Conservation (phyloP, 92 coral and sea anemone species). For the Umimayanthus kanabou region DNA sequence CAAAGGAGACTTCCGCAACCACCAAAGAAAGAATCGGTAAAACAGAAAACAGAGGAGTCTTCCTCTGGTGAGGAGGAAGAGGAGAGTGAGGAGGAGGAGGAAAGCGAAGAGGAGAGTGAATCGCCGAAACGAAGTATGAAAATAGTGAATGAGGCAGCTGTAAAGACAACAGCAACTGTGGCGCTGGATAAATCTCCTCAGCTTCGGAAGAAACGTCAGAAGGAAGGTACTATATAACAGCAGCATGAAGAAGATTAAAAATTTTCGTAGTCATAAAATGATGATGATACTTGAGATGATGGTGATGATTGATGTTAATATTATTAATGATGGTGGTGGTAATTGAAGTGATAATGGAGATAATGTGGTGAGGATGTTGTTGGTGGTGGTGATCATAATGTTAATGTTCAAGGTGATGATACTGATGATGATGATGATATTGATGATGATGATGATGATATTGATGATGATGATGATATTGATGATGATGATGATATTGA, state of each 20-base stretch:
- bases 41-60: slow-evolving; percentile 48
- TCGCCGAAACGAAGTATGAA: slow-evolving; percentile 35
- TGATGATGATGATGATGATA: neutral
- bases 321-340: neutral
- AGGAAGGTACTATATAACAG: slow-evolving; percentile 5
- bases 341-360: neutral
- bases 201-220: neutral
- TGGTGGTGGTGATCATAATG: neutral
- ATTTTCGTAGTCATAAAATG: neutral
- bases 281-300: neutral
- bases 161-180: neutral
- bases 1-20: slow-evolving; percentile 36
- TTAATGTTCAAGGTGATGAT: too few relatives aligned
- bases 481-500: neutral
- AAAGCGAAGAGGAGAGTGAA: slow-evolving; percentile 37
- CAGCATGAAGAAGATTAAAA: neutral
- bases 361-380: neutral
- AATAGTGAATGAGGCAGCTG: slow-evolving; percentile 7
- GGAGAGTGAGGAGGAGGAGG: slow-evolving; percentile 71
- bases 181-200: slow-evolving; percentile 6
- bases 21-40: neutral
- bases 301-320: neutral
- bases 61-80: slow-evolving; percentile 68
- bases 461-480: neutral
- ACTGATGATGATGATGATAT: neutral